A percentile compares a stretch with the other conserved stretches of the same genome.
Evolutionary conservation across 2,888 invertebrate species (phyloP).

Genomic region (Acleris emargana): DNA sequence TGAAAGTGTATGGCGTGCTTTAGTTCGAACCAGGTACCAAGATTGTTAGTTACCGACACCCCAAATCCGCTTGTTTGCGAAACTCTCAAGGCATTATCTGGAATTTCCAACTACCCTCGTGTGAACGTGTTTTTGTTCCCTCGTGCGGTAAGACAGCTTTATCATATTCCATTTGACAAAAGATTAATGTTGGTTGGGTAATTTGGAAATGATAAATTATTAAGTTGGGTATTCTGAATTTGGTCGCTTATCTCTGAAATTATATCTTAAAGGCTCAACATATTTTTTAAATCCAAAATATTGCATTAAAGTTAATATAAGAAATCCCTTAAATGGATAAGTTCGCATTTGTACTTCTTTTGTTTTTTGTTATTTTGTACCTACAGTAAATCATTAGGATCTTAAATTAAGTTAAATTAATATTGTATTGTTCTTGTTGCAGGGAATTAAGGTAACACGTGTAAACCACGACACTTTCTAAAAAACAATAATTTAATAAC

Average conservation of each 20-base stretch:
- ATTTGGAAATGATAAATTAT: constrained; percentile 30
- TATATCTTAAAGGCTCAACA: neutral
- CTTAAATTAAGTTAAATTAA: no score
- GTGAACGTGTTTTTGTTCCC: constrained; percentile 49
- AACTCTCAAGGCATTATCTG: constrained; percentile 38
- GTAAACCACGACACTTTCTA: no score
- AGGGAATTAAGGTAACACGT: no score
- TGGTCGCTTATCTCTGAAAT: constrained; percentile 2
- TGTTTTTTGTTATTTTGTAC: no score
- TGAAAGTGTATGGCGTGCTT: constrained; percentile 4
- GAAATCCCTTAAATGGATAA: no score
- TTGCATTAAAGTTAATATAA: no score
- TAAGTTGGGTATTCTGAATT: neutral
- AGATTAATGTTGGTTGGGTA: constrained; percentile 50
- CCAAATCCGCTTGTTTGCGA: constrained; percentile 27
- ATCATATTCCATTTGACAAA: constrained; percentile 55
- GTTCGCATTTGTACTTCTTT: no score
- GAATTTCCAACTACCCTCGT: constrained; percentile 42
- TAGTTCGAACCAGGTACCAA: constrained; percentile 9
- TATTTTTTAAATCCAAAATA: neutral
- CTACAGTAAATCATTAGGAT: no score
- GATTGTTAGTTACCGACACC: constrained; percentile 22
- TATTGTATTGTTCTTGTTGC: no score
- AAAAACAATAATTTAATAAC: no score
- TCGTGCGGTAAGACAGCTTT: constrained; percentile 46